Evolutionary conservation across 2,888 invertebrate species (phyloP), one percentile per base, ranked within the genome.

Genomic region (Plemyria rubiginata): DNA sequence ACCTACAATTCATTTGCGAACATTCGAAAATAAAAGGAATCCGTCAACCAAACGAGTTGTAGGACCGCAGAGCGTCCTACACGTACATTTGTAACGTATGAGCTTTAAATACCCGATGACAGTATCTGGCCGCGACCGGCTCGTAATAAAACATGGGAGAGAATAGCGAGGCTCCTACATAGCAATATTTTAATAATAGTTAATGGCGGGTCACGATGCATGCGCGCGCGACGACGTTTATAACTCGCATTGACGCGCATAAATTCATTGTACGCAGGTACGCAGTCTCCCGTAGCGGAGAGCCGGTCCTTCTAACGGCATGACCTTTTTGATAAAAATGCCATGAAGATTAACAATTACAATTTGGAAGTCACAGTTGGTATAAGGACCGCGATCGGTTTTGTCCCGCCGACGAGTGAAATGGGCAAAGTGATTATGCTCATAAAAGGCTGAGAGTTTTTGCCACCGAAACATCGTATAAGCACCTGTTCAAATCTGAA

Each of bases 121-220:
- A 91, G 87, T 88, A 89, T 90, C 87, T 84, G 82, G 83, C 81
- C 78, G 66, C 62, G 77, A 81, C 79, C 77, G 76, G 78, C 81
- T 79, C 73, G 84, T 85, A 89, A 91, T 91, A 91, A 90, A 92
- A 90, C 87, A 89, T 87, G 82, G 79, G 74, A 88, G 89, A 90
- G 90, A 89, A 90, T 88, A 86, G 87, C 87, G 75, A 86, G 81
- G 86, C 86, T 85, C 76, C 85, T 87, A 90, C 88, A 84, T 81
- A 84, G 90, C 84, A 86, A 92, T 92, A 92, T 91, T 90, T 92
- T 91, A 91, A 90, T 92, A 92, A 90, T 91, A 86, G 88, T 91
- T 91, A 90, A 92, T 91, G 88, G 87, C 79, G 78, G 89, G 90
- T 89, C 90, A 88, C 81, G 85, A 79, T 82, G 81, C 83, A 81